Base-by-base conservation (phyloP, 2,888 invertebrate species). In the Omphaloscelis lunosa region DNA sequence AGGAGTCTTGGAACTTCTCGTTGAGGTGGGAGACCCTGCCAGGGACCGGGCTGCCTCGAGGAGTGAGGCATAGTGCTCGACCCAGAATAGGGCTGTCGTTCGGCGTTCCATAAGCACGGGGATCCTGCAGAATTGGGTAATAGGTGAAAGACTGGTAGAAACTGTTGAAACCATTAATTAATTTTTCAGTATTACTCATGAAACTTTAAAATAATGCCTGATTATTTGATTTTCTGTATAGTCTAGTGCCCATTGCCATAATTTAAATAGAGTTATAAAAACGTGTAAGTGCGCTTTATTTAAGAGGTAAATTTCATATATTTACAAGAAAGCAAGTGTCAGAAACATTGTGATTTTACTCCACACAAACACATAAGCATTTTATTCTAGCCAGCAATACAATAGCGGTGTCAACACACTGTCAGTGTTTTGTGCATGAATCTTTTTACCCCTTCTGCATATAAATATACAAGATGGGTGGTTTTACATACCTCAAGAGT, bases 1-100 rank as follows among this genome's bases (percentile, higher is more conserved):
- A 97, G 7, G 98, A 97, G 90, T 98, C 98, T 88, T 97, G 97
- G 80, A 96, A 95, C 89, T 95, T 96, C 83, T 94, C 97, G 91
- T 91, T 97, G 86, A 96, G 95, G 87, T 95, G 97, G 39, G 94
- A 97, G 74, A 97, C 95, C 27, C 97, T 92, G 1, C 96, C 96
- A 0, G 97, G 96, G 7, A 97, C 90, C 1, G 97, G 97, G 87
- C 97, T 97, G 80, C 95, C 97, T 84, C 92, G 94, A 41, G 95
- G 97, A 58, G 95, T 97, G 89, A 96, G 96, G 86, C 95, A 96
- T 29, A 97, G 93, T 41, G 96, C 96, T 48, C 96, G 92, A 1
- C 96, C 96, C 80, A 96, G 87, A 7, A 97, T 94, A 0, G 96
- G 97, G 78, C 96, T 96, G 4, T 96, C 96, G 65, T 91, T 95